Evolutionary conservation across 2,113 vertebrate genomes (phyloP), one percentile per base, ranked within the genome.

Genomic region (Sclerurus mexicanus): DNA sequence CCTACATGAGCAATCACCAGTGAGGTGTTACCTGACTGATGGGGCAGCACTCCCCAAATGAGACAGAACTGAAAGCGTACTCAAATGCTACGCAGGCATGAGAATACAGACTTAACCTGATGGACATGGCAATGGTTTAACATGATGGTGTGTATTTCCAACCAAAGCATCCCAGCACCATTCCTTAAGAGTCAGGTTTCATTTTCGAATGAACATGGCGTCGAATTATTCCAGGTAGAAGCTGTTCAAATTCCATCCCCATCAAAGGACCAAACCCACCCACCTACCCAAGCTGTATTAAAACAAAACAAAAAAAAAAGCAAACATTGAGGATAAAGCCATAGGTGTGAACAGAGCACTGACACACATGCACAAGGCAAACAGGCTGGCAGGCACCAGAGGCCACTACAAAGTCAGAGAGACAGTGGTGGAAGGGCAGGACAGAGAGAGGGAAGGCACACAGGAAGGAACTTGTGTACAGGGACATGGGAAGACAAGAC

Each of bases 51-150:
- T 95, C 93, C 93, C 95, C 91, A 84, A 92, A 91, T 3, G 14
- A 97, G 91, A 97, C 77, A 96, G 56, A 97, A 97, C 90, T 93
- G 68, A 95, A 96, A 96, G 91, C 59, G 53, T 71, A 96, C 85
- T 89, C 67, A 83, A 73, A 73, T 37, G 71, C 95, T 96, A 95
- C 3, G 23, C 76, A 91, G 62, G 93, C 85, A 97, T 80, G 87
- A 96, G 84, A 90, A 96, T 94, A 94, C 90, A 3, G 85, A 94
- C 83, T 88, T 96, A 97, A 96, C 98, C 98, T 95, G 89, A 99
- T 99, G 98, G 97, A 98, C 93, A 99, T 99, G 98, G 96, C 82
- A 96, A 99, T 99, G 98, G 97, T 96, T 96, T 95, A 97, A 98
- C 97, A 97, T 98, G 98, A 99, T 98, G 98, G 96, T 37, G 94